phyloP scores from a whole-genome alignment of 2,113 vertebrate species.

The Caretta caretta region DNA sequence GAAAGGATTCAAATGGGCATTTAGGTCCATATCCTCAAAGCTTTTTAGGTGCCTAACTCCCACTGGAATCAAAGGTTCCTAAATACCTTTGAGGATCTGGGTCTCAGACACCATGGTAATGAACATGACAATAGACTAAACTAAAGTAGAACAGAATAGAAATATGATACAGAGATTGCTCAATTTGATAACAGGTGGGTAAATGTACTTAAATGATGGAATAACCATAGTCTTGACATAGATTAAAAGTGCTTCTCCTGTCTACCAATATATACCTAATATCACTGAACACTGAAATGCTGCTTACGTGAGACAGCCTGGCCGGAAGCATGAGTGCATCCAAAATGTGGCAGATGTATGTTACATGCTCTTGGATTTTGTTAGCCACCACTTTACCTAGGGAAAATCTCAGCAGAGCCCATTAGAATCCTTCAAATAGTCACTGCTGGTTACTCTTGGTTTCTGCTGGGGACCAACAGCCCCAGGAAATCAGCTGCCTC shows the following conservation, averaged over 20 bases:
- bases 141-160: neutral
- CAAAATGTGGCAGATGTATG: neutral
- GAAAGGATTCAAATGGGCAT: constrained; percentile 5
- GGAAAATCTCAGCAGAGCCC: neutral
- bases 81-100: neutral
- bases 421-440: neutral
- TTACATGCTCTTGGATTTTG: neutral
- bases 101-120: neutral
- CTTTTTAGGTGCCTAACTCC: no score
- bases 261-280: constrained; percentile 8
- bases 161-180: neutral
- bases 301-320: neutral
- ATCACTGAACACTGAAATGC: constrained; percentile 31
- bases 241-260: constrained; percentile 68
- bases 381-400: neutral
- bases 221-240: constrained; percentile 64
- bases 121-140: neutral
- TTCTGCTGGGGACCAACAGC: neutral
- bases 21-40: neutral
- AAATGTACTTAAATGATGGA: constrained; percentile 56
- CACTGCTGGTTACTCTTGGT: neutral
- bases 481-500: neutral
- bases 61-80: neutral
- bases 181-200: constrained; percentile 55
- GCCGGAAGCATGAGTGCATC: neutral